Conservation (phyloP, 2,888 invertebrate species). For the Thera obeliscata region DNA sequence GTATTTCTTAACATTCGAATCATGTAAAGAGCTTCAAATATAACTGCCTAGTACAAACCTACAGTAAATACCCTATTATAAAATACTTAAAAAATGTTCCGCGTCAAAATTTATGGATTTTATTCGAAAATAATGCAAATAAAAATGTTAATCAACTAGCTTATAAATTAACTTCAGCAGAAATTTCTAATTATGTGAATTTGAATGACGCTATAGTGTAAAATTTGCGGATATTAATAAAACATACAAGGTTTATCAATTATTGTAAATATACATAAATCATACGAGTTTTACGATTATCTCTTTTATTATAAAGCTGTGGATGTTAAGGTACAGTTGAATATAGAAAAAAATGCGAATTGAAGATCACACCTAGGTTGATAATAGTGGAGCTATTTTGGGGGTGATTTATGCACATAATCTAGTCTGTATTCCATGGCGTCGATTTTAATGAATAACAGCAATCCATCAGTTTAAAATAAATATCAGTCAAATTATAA, state of each 20-base stretch:
- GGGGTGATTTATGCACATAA: no score
- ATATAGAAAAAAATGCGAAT: no score
- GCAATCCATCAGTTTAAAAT: slow-evolving; percentile 22
- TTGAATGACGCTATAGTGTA: background rate
- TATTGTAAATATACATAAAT: slow-evolving; percentile 11
- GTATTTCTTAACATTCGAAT: no score
- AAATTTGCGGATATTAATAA: slow-evolving; percentile 19
- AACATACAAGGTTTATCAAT: slow-evolving; percentile 14
- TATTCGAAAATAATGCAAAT: slow-evolving; percentile 30
- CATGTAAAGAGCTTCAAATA: no score
- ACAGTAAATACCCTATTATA: slow-evolving; percentile 10
- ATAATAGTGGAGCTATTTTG: no score
- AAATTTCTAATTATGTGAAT: slow-evolving; percentile 17
- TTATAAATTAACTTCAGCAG: slow-evolving; percentile 20
- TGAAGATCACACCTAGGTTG: no score
- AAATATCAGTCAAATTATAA: slow-evolving; percentile 44
- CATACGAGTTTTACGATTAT: background rate
- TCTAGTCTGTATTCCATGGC: no score
- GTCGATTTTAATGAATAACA: background rate
- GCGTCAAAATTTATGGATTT: slow-evolving; percentile 23
- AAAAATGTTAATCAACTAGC: slow-evolving; percentile 12
- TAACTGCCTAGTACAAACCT: no score
- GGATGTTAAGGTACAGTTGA: background rate
- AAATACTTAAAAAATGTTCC: slow-evolving; percentile 20
- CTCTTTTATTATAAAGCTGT: background rate